phyloP scores from a whole-genome alignment of 2,797 vertebrate genomes.

The Microchirus variegatus region DNA sequence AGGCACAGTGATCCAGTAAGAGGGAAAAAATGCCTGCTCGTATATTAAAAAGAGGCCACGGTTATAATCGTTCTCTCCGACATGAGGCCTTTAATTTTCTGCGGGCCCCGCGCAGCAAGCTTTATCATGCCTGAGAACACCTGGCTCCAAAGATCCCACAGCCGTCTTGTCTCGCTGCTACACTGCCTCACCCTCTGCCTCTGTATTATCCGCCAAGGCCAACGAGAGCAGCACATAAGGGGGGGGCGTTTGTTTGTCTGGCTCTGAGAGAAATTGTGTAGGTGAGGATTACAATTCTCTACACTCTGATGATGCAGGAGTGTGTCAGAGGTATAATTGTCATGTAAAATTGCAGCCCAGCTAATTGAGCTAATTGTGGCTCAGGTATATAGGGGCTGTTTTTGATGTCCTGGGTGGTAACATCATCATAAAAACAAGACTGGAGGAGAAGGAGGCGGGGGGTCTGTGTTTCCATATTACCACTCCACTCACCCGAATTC shows the following conservation, averaged over 20 bases:
- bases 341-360: conserved; percentile 34
- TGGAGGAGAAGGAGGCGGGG: neutral
- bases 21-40: conserved; percentile 77
- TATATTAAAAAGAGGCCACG: conserved; percentile 82
- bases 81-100: conserved; percentile 85
- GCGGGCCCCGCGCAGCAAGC: conserved; percentile 82
- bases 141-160: conserved; percentile 76
- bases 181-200: conserved; percentile 55
- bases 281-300: conserved; percentile 29
- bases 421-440: neutral
- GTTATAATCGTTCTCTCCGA: conserved; percentile 79
- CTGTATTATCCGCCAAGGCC: conserved; percentile 57
- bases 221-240: conserved; percentile 45
- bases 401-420: conserved; percentile 28
- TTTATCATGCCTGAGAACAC: conserved; percentile 86
- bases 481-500: conserved; percentile 89
- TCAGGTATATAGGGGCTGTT: conserved; percentile 11
- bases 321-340: conserved; percentile 42
- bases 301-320: conserved; percentile 30
- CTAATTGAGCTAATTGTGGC: conserved; percentile 46
- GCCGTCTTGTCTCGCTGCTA: conserved; percentile 67
- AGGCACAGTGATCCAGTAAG: conserved; percentile 73
- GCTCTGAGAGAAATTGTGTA: conserved; percentile 30
- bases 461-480: too few species aligned
- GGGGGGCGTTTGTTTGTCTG: conserved; percentile 41